These are phyloP conservation scores for Gonioctena quinquepunctata DNA, from an alignment of 1,140 invertebrate species.

Conservation along the genomic window DNA sequence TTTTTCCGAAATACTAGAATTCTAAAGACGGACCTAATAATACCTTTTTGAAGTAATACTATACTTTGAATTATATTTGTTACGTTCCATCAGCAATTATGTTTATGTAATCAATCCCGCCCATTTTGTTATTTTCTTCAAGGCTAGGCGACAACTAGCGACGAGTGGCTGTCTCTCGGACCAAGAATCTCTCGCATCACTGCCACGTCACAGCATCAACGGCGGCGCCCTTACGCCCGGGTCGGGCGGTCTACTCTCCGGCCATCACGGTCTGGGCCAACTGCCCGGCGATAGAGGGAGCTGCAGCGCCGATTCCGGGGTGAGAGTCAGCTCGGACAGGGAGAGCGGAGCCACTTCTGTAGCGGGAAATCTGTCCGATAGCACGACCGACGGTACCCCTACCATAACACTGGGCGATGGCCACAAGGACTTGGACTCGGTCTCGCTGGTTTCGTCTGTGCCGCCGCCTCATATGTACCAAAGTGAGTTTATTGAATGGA, in stretches of 20 bases:
- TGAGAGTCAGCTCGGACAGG: constrained; percentile 78
- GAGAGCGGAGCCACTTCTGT: constrained; percentile 74
- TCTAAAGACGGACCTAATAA: no score
- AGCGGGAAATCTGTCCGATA: constrained; percentile 76
- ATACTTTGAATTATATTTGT: no score
- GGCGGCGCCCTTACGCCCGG: constrained; percentile 68
- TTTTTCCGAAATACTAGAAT: no score
- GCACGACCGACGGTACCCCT: constrained; percentile 74
- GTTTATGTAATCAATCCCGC: no score
- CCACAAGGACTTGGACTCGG: constrained; percentile 72
- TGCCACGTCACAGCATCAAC: constrained; percentile 63
- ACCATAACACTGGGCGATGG: constrained; percentile 64
- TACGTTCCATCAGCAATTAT: no score
- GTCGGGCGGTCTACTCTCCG: constrained; percentile 59
- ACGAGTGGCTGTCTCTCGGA: constrained; percentile 75
- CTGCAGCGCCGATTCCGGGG: constrained; percentile 85
- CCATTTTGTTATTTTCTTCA: no score
- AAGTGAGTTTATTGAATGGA: constrained; percentile 65
- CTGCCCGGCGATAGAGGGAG: constrained; percentile 76
- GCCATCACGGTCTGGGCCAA: constrained; percentile 57
- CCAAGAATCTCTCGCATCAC: constrained; percentile 68
- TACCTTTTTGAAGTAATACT: no score
- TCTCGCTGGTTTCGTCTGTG: constrained; percentile 73
- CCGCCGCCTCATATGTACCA: constrained; percentile 78
- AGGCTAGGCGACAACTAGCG: constrained; percentile 72